Evolutionary conservation across 2,113 vertebrate species (phyloP).

Genomic region (Misgurnus anguillicaudatus): DNA sequence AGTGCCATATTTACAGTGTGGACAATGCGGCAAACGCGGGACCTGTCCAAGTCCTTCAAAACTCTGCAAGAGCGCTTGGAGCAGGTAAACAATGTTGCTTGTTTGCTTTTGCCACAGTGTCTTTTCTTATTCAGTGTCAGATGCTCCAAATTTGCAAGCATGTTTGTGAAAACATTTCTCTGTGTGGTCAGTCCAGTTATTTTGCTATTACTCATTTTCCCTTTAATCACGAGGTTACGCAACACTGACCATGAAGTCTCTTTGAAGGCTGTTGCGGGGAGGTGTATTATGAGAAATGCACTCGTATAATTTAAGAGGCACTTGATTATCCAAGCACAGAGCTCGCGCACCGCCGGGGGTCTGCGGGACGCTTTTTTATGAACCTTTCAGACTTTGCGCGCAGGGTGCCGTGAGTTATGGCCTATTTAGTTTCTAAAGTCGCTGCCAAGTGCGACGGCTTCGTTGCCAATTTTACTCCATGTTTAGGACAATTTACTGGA

Average conservation of each 20-base stretch:
- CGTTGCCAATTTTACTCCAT: slow-evolving; percentile 68
- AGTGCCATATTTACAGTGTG: slow-evolving; percentile 79
- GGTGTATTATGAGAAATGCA: slow-evolving; percentile 15
- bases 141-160: background rate
- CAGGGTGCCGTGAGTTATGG: slow-evolving; percentile 57
- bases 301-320: background rate
- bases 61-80: slow-evolving; percentile 76
- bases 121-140: background rate
- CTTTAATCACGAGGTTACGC: background rate
- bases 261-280: slow-evolving; percentile 58
- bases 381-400: slow-evolving; percentile 57
- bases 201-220: background rate
- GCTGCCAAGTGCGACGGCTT: slow-evolving; percentile 65
- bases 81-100: slow-evolving; percentile 66
- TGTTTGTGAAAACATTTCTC: background rate
- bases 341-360: slow-evolving; percentile 52
- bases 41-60: slow-evolving; percentile 77
- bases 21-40: slow-evolving; percentile 78
- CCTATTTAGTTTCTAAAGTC: slow-evolving; percentile 55
- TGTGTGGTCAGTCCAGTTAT: background rate
- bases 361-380: slow-evolving; percentile 60
- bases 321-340: slow-evolving; percentile 48
- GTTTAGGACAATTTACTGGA: slow-evolving; percentile 75
- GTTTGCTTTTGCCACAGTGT: background rate
- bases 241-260: background rate